Evolutionary conservation across 2,113 vertebrate genomes (phyloP).

Genomic region (Daubentonia madagascariensis): DNA sequence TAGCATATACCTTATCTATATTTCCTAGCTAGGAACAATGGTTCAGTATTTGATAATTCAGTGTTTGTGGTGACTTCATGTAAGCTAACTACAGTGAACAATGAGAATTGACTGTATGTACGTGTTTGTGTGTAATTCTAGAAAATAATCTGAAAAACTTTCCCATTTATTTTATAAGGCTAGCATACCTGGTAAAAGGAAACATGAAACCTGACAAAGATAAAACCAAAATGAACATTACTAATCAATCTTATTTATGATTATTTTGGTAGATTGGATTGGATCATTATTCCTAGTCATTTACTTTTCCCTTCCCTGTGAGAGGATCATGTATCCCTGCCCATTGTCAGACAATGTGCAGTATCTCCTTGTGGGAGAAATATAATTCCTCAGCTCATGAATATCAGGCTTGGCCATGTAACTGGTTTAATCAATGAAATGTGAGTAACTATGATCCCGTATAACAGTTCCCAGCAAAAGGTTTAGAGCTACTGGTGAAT

Average conservation of each 20-base stretch:
- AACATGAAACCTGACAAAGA: not conserved
- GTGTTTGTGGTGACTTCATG: not conserved
- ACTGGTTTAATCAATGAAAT: constrained; percentile 12
- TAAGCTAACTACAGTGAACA: not conserved
- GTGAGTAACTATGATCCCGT: not conserved
- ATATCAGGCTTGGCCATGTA: not conserved
- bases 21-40: not conserved
- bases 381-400: not conserved
- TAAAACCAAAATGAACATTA: not conserved
- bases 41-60: not conserved
- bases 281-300: not conserved
- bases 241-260: not conserved
- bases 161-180: not conserved
- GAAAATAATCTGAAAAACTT: not conserved
- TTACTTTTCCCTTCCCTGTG: not conserved
- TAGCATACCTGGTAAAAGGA: not conserved
- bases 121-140: not conserved
- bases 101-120: not conserved
- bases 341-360: not conserved
- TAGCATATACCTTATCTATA: not conserved
- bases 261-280: not conserved
- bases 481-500: not conserved
- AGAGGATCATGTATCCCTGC: not conserved
- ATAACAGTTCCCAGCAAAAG: not conserved
- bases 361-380: not conserved